Base-by-base conservation (phyloP, 1,140 invertebrate species). In the Scaptomyza montana region DNA sequence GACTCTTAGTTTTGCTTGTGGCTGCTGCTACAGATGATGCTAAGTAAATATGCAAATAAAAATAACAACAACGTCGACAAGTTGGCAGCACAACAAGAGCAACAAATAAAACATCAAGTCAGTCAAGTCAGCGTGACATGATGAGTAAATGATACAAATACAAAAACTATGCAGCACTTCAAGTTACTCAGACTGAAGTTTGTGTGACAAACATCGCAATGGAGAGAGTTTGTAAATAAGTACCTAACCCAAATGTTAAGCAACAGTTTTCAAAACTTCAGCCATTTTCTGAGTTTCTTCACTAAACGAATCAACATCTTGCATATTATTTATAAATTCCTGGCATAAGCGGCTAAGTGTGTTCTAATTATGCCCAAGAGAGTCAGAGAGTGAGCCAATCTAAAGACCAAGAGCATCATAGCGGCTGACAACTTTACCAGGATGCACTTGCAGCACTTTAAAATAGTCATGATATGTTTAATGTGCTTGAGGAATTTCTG, bases 1-100 rank as follows among this genome's bases (percentile, higher is more conserved):
- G 12, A n/a, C n/a, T 12, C 12, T n/a, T 25, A 71, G 55, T 71
- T 67, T 49, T 54, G 64, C 50, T 50, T 64, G 59, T 46, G 25
- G 13, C 47, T 65, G 39, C 59, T 53, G 66, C 60, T 65, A 57
- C 43, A 69, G 69, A 70, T 75, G 74, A 65, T 87, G 86, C 69
- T 82, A 82, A 87, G 75, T 76, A 87, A 87, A 86, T 86, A 86
- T 86, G 82, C 79, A 89, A 86, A 86, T 87, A 86, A 75, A 87
- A 87, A 73, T 76, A 78, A 77, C 66, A 86, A 66, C 75, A 70
- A 78, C 33, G 74, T 72, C 59, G 75, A 63, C 78, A 67, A 81
- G 62, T 77, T 81, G 74, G 62, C 78, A 73, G 61, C 61, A 60
- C 50, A 63, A 63, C 70, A 53, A 61, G 33, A 46, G 45, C 47